A percentile compares a stretch with the other conserved stretches of the same genome.
Evolutionary conservation across 2,113 vertebrate genomes (phyloP).

Genomic region (Bufo bufo): DNA sequence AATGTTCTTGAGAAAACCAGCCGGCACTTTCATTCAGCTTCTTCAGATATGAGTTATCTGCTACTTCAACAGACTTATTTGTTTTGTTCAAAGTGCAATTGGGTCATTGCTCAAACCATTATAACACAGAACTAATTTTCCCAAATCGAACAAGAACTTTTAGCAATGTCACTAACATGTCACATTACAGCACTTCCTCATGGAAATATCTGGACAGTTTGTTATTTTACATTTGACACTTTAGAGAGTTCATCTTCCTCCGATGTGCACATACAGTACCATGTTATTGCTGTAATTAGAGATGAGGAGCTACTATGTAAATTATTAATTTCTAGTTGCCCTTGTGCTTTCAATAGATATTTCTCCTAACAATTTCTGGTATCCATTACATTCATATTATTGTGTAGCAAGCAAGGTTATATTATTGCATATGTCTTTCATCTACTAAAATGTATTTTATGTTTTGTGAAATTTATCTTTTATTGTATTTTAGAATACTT

Average conservation of each 20-base stretch:
- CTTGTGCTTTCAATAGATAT: constrained; percentile 20
- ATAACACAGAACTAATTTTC: neutral
- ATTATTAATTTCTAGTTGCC: neutral
- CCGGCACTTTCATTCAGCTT: neutral
- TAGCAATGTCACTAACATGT: constrained; percentile 31
- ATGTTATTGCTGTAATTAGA: constrained; percentile 32
- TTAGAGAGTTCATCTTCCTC: constrained; percentile 23
- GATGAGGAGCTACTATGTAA: neutral
- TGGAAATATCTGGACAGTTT: constrained; percentile 24
- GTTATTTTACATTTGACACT: constrained; percentile 33
- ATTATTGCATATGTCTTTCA: no score
- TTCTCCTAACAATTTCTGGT: neutral
- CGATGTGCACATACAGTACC: neutral
- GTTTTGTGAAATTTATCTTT: no score
- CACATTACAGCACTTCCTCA: constrained; percentile 3
- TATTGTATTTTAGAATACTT: no score
- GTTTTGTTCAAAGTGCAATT: constrained; percentile 8
- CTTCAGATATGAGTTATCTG: neutral
- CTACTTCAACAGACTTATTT: constrained; percentile 4
- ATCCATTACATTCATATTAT: neutral
- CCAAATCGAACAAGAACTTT: constrained; percentile 10
- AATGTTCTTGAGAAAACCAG: neutral
- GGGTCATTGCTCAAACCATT: constrained; percentile 20
- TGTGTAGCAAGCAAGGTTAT: neutral
- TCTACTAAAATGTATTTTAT: no score